Evolutionary conservation across 2,888 invertebrate species (phyloP), one percentile per base, ranked within the genome.

Genomic region (Dione vanillae): DNA sequence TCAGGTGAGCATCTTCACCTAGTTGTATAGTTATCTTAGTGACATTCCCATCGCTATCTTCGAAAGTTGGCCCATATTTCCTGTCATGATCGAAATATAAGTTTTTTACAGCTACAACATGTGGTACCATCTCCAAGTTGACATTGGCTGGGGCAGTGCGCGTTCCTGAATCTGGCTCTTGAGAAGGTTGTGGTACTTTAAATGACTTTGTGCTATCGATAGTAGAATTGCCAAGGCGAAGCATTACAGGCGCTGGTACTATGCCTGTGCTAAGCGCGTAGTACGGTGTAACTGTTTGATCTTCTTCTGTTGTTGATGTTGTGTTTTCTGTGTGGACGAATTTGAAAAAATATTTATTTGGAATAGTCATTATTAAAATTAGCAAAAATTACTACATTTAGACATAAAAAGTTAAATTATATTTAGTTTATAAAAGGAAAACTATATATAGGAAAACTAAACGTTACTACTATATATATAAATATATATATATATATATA

Each of bases 11-110:
- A 72, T 95, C 96, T 74, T 95, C 96, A 2, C 96, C 96, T 68
- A 96, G 93, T 80, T 96, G 96, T 35, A 96, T 96, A 0, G 96
- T 96, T 68, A 96, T 94, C 82, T 96, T 96, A 58, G 95, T 94
- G 19, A 95, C 89, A 78, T 95, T 95, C 37, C 95, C 95, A 77
- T 93, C 89, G 0, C 83, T 80, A 65, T 93, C 93, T 79, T 96
- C 96, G 80, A 96, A 96, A 77, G 95, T 96, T 41, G 96, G 96
- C 43, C 96, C 96, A 87, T 96, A 96, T 79, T 95, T 95, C 68
- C 92, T 82, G 67, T 93, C 93, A 58, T 94, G 93, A 65, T 94
- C 93, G 49, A 93, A 91, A 72, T 93, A 91, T 0, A 88, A 91
- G 56, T 92, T 91, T 80, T 91, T 91, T 0, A 85, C 82, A 12